Conservation (phyloP, 2,888 invertebrate species). For the Pristionchus mayeri region DNA sequence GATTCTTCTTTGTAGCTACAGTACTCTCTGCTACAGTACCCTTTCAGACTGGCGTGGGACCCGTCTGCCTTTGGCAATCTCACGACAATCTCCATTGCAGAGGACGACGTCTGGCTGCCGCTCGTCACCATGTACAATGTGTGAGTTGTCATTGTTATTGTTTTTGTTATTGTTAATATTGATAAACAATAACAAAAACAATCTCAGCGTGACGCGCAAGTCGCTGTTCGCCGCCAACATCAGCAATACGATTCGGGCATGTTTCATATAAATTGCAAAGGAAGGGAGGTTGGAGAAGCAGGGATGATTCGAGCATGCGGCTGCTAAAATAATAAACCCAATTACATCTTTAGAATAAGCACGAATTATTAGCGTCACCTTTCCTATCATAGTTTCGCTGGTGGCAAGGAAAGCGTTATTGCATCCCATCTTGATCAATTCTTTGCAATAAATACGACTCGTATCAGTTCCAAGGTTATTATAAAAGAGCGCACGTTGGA, state of each 20-base stretch:
- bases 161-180: background rate
- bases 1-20: background rate
- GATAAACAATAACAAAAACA: background rate
- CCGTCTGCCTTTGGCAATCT: background rate
- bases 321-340: no score
- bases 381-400: no score
- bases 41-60: background rate
- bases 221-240: conserved; percentile 20
- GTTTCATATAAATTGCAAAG: background rate
- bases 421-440: no score
- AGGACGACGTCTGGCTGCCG: conserved; percentile 14
- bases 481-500: no score
- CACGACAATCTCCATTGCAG: background rate
- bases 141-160: background rate
- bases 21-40: background rate
- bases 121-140: conserved; percentile 2
- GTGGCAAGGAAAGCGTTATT: no score
- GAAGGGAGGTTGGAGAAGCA: no score
- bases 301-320: no score
- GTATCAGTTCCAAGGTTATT: no score
- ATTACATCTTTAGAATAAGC: no score
- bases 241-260: conserved; percentile 21
- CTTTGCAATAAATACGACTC: no score
- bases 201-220: conserved; percentile 1
- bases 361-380: no score